These are phyloP conservation scores for Cheilosia vulpina DNA, from an alignment of 2,888 invertebrate genomes.

Conservation along the genomic window DNA sequence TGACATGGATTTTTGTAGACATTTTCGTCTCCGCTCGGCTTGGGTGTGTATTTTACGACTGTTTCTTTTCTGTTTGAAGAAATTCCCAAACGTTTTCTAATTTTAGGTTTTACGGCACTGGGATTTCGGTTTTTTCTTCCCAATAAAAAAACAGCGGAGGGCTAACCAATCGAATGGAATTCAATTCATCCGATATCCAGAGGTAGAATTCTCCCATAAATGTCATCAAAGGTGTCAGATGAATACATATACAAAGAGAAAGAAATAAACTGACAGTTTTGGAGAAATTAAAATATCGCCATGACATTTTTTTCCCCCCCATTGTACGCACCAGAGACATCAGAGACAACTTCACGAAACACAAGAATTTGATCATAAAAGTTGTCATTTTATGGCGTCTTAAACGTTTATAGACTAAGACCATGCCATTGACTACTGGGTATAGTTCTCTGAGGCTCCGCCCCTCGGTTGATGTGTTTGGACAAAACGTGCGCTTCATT, in stretches of 20 bases:
- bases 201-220: conserved; percentile 24
- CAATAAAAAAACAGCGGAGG: background rate
- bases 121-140: too few species aligned
- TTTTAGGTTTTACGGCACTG: too few species aligned
- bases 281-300: conserved; percentile 43
- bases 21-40: background rate
- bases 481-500: conserved; percentile 32
- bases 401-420: conserved; percentile 45
- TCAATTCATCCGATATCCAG: conserved; percentile 19
- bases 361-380: conserved; percentile 36
- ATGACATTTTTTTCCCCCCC: conserved; percentile 13
- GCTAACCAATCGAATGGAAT: conserved; percentile 28
- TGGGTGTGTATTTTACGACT: conserved; percentile 7
- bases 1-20: conserved; percentile 2
- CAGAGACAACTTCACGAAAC: background rate
- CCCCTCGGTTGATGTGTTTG: background rate
- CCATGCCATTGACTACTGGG: conserved; percentile 33
- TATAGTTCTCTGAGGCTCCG: background rate
- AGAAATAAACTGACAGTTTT: conserved; percentile 17
- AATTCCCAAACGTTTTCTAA: background rate
- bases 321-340: conserved; percentile 1
- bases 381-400: conserved; percentile 35
- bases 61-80: background rate
- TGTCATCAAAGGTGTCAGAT: conserved; percentile 40
- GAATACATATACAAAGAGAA: background rate